Percentiles rank a stretch among this genome's conserved stretches.
phyloP scores from a whole-genome alignment of 1,140 invertebrate genomes.

The Venustaconcha ellipsiformis region DNA sequence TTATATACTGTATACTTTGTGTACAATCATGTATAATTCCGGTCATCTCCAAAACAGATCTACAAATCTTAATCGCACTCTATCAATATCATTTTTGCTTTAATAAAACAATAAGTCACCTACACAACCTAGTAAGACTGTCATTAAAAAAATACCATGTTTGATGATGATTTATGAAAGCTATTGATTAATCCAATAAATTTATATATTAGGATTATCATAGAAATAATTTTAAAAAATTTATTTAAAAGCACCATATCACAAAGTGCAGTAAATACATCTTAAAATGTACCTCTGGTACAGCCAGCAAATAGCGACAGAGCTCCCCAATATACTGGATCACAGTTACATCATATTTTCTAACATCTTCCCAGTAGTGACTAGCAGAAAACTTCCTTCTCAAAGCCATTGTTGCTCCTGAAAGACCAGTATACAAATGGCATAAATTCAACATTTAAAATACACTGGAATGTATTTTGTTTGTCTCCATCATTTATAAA shows the following conservation, averaged over 20 bases:
- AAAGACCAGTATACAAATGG: background rate
- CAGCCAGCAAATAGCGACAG: slow-evolving; percentile 91
- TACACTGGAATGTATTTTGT: background rate
- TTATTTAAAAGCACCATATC: too few relatives aligned
- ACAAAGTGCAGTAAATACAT: background rate
- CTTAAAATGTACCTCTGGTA: slow-evolving; percentile 43
- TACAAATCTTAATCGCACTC: too few relatives aligned
- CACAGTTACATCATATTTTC: slow-evolving; percentile 54
- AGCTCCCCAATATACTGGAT: slow-evolving; percentile 96
- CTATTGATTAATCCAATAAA: too few relatives aligned
- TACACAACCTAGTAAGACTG: too few relatives aligned
- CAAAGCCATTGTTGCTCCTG: slow-evolving; percentile 58
- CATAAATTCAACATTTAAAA: background rate
- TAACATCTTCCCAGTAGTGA: slow-evolving; percentile 58
- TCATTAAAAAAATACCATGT: too few relatives aligned
- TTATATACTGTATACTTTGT: too few relatives aligned
- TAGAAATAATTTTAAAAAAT: background rate
- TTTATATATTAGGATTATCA: too few relatives aligned
- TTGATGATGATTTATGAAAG: too few relatives aligned
- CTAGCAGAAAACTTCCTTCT: slow-evolving; percentile 56
- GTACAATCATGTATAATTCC: too few relatives aligned
- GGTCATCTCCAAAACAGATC: too few relatives aligned
- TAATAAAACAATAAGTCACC: too few relatives aligned
- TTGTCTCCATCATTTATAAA: background rate
- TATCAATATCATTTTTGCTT: too few relatives aligned